Percentiles rank a stretch among this genome's conserved stretches.
Conservation (phyloP, 2,797 vertebrate genomes). For the Hydrocynus forskahlii region DNA sequence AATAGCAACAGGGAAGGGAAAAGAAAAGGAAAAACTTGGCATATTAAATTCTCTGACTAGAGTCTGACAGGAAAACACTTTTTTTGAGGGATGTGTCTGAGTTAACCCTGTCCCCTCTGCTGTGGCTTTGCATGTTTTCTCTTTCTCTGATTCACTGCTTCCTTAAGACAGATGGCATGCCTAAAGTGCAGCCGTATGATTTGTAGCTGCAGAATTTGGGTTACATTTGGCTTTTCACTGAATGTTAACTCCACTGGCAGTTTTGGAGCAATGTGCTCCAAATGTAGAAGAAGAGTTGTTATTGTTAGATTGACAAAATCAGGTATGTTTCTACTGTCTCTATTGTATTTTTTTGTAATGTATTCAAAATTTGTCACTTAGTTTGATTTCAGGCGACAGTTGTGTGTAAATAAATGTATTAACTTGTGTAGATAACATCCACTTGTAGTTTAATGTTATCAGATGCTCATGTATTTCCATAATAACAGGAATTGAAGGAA, state of each 20-base stretch:
- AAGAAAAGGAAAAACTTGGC: constrained; percentile 59
- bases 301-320: neutral
- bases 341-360: neutral
- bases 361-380: neutral
- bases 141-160: constrained; percentile 61
- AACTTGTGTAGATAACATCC: neutral
- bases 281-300: neutral
- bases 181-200: constrained; percentile 72
- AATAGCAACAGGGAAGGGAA: constrained; percentile 32
- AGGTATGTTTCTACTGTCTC: neutral
- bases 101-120: constrained; percentile 57
- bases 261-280: constrained; percentile 5
- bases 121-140: constrained; percentile 53
- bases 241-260: constrained; percentile 70
- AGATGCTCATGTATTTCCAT: constrained; percentile 28
- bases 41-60: constrained; percentile 37
- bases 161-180: constrained; percentile 76
- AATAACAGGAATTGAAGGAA: constrained; percentile 89
- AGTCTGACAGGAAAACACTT: constrained; percentile 42
- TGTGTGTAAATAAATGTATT: neutral
- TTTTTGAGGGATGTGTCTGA: constrained; percentile 56
- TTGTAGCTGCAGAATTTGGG: constrained; percentile 82
- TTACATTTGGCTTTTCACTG: constrained; percentile 76
- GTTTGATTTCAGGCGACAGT: neutral
- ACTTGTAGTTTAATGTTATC: neutral